A percentile compares a stretch with the other conserved stretches of the same genome.
phyloP scores from a whole-genome alignment of 2,797 vertebrate species.

The Anas flavirostris region DNA sequence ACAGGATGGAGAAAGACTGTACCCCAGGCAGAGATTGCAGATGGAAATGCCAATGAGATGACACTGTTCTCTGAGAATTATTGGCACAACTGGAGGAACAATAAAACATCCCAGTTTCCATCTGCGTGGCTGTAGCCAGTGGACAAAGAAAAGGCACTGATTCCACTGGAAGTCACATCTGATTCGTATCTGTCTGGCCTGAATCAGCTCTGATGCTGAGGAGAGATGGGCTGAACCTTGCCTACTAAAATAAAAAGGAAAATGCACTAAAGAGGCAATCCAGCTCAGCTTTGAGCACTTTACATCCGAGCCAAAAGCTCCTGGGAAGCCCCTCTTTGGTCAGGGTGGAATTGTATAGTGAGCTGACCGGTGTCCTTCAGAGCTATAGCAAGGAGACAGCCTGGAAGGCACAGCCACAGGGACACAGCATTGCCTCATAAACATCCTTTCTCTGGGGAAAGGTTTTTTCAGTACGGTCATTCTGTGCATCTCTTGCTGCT shows the following conservation, averaged over 20 bases:
- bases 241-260: background rate
- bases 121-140: background rate
- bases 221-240: background rate
- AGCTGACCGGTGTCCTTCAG: background rate
- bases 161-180: background rate
- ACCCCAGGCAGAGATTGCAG: slow-evolving; percentile 46
- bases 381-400: background rate
- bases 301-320: background rate
- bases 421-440: background rate
- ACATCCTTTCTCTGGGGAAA: background rate
- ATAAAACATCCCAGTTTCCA: slow-evolving; percentile 23
- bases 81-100: slow-evolving; percentile 33
- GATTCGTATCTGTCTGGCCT: background rate
- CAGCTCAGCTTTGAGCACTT: too few species aligned
- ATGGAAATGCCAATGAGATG: slow-evolving; percentile 56
- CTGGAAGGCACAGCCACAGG: background rate
- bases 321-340: background rate
- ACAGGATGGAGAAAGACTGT: slow-evolving; percentile 32
- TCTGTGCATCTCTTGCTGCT: background rate
- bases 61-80: slow-evolving; percentile 24
- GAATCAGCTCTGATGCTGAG: background rate
- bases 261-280: background rate
- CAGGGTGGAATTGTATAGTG: too few species aligned
- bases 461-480: background rate
- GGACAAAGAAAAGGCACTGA: background rate